Percentiles rank a stretch among this genome's conserved stretches.
These are phyloP conservation scores for Chitala chitala DNA, from an alignment of 2,113 vertebrate species.

Conservation along the genomic window DNA sequence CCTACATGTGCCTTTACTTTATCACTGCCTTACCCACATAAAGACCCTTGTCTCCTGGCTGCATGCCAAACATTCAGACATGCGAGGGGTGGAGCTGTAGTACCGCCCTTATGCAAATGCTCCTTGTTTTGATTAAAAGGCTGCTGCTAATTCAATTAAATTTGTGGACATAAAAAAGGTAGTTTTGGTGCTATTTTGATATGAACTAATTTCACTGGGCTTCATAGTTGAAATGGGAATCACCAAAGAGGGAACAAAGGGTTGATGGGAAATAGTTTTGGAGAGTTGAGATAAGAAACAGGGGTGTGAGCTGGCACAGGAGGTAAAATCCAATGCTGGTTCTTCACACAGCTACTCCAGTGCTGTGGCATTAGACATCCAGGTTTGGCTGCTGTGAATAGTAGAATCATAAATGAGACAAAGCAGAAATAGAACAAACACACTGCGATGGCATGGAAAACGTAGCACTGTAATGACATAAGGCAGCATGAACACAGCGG, in stretches of 20 bases:
- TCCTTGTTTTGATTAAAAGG: constrained; percentile 63
- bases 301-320: constrained; percentile 30
- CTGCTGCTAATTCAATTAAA: constrained; percentile 54
- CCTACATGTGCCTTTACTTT: constrained; percentile 27
- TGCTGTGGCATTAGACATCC: no score
- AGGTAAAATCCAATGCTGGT: constrained; percentile 11
- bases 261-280: constrained; percentile 48
- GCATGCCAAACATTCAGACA: constrained; percentile 35
- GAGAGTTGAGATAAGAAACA: no score
- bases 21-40: constrained; percentile 30
- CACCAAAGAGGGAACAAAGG: constrained; percentile 38
- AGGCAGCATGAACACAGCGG: no score
- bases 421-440: no score
- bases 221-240: constrained; percentile 28
- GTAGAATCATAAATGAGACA: no score
- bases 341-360: not conserved
- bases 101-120: constrained; percentile 48
- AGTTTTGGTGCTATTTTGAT: constrained; percentile 35
- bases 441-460: no score
- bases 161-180: constrained; percentile 30
- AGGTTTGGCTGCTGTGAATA: no score
- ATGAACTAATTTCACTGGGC: constrained; percentile 38
- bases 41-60: constrained; percentile 40
- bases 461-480: no score
- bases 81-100: constrained; percentile 30